Evolutionary conservation across 2,888 invertebrate species (phyloP), one percentile per base, ranked within the genome.

Genomic region (Dryococelus australis): DNA sequence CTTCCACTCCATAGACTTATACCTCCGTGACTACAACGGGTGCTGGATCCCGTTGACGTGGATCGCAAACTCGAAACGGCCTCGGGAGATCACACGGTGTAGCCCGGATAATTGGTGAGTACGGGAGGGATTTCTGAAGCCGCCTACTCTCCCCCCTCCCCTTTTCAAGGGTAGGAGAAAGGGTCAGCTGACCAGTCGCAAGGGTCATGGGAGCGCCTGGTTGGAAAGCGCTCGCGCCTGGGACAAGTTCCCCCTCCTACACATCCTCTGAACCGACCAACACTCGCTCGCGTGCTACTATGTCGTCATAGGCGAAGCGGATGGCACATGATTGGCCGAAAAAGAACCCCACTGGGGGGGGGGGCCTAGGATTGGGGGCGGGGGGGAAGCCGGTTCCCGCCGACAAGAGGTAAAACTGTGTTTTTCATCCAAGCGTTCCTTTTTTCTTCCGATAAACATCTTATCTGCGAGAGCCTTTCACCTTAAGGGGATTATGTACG

Each of bases 181-280:
- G 65, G 65, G 65, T 65, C 65, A 65, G 65, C 6, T 65, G 65
- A n/a, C 65, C 65, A 65, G 65, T 65, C 65, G 65, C 65, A n/a
- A 47, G 65, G 65, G 65, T 65, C 65, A 65, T 65, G 65, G 65
- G 65, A 65, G 65, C 65, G 65, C 65, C 65, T 20, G 65, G 65
- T 65, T 65, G 65, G 65, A 65, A 65, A 65, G 65, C 65, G 20
- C 65, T 8, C 65, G 65, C 65, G 65, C 24, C 65, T 65, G 65
- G 47, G 65, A 65, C 65, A 10, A 65, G 65, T 65, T 65, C 65
- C n/a, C 65, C 0, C 65, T 65, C n/a, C 65, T 65, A 20, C 65
- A 8, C 65, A 0, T 47, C 47, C 35, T 35, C 35, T 35, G 1
- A 6, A 8, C 2, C 47, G 47, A 12, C 47, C 47, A 47, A 13